phyloP scores from a whole-genome alignment of 2,797 vertebrate genomes.

The Pipistrellus pipistrellus region DNA sequence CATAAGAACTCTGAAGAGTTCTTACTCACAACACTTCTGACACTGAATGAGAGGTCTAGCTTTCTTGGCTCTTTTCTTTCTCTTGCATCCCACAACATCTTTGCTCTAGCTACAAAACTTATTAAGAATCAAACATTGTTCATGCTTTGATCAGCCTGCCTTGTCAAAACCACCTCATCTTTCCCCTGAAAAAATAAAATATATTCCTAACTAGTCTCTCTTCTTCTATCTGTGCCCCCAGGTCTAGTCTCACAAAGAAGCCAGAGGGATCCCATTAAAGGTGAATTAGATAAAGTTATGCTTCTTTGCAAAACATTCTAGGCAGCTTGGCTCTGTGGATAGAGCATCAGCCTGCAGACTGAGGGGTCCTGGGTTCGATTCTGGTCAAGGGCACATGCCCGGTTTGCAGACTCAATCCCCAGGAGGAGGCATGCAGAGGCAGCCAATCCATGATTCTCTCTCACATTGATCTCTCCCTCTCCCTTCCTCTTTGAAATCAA shows the following conservation, averaged over 20 bases:
- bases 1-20: neutral
- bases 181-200: neutral
- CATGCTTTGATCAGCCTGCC: neutral
- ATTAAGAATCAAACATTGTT: neutral
- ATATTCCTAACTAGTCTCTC: neutral
- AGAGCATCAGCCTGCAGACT: too few relatives aligned
- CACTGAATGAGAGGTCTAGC: neutral
- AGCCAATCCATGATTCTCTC: too few relatives aligned
- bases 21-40: neutral
- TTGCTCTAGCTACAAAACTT: neutral
- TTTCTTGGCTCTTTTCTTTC: conserved; percentile 8
- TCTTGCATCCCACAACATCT: neutral
- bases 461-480: too few relatives aligned
- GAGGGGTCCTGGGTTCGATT: too few relatives aligned
- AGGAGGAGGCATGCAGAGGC: too few relatives aligned
- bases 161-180: neutral
- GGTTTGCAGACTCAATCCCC: too few relatives aligned
- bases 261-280: neutral
- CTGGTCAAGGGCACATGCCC: too few relatives aligned
- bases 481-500: too few relatives aligned
- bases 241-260: conserved; percentile 20
- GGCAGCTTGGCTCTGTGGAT: too few relatives aligned
- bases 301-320: neutral
- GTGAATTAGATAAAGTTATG: conserved; percentile 3
- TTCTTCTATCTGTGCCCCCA: neutral